Evolutionary conservation across 2,797 vertebrate species (phyloP).

Genomic region (Labeo calbasu): DNA sequence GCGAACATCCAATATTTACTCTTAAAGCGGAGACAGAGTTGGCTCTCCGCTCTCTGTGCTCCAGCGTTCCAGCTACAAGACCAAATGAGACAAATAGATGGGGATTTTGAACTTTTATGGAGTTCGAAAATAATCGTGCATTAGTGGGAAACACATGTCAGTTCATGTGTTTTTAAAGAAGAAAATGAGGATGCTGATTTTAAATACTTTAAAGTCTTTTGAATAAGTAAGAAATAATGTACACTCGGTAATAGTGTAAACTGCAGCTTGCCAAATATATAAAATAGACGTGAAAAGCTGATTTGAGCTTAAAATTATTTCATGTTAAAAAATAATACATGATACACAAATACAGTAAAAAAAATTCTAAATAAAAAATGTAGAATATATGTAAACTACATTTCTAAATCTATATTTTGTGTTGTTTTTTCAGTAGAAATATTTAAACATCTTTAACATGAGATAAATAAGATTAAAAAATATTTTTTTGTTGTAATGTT

Average conservation of each 20-base stretch:
- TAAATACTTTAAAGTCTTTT: neutral
- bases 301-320: neutral
- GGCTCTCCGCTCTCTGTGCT: neutral
- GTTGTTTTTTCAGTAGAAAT: neutral
- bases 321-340: neutral
- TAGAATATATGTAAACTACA: neutral
- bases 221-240: neutral
- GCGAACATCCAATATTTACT: conserved; percentile 51
- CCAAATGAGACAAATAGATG: neutral
- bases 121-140: neutral
- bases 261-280: neutral
- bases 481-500: no score
- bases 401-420: neutral
- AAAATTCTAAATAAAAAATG: no score
- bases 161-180: neutral
- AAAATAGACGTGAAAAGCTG: neutral
- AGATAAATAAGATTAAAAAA: no score
- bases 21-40: conserved; percentile 29
- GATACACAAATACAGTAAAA: neutral
- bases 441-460: neutral
- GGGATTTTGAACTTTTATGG: neutral
- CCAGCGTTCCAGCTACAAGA: neutral
- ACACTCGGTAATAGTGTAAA: neutral
- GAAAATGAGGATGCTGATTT: neutral
- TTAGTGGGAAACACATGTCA: neutral